phyloP scores from a whole-genome alignment of 2,888 invertebrate species.

The Schizotus pectinicornis region DNA sequence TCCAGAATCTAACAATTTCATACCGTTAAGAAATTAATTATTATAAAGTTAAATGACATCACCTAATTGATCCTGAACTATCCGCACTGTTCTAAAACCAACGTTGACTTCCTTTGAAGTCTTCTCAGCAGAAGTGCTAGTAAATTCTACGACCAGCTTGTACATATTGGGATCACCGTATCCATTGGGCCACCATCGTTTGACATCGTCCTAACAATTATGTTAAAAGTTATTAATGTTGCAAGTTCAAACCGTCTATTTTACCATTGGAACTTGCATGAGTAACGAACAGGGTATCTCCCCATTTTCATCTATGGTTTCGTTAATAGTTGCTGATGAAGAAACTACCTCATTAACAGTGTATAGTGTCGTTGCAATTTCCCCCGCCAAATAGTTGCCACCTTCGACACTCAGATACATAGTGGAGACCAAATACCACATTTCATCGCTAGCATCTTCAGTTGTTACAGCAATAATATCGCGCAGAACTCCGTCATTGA shows the following conservation, averaged over 20 bases:
- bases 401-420: no score
- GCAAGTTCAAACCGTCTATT: no score
- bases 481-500: conserved; percentile 67
- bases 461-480: conserved; percentile 62
- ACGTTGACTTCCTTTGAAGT: conserved; percentile 65
- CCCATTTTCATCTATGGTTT: neutral
- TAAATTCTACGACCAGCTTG: conserved; percentile 63
- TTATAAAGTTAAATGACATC: neutral
- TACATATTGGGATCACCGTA: conserved; percentile 84
- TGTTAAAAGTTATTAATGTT: neutral
- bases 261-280: no score
- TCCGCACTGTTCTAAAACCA: conserved; percentile 85
- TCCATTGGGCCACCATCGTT: conserved; percentile 96
- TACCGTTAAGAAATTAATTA: neutral
- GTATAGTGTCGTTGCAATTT: no score
- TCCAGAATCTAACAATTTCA: conserved; percentile 61
- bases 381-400: no score
- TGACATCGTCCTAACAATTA: conserved; percentile 53
- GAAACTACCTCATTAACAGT: no score
- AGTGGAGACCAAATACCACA: neutral
- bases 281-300: no score
- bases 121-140: conserved; percentile 48
- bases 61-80: conserved; percentile 74
- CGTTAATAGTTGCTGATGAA: conserved; percentile 16
- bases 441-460: conserved; percentile 19